phyloP scores from a whole-genome alignment of 2,797 vertebrate species.

The Botia kubotai region DNA sequence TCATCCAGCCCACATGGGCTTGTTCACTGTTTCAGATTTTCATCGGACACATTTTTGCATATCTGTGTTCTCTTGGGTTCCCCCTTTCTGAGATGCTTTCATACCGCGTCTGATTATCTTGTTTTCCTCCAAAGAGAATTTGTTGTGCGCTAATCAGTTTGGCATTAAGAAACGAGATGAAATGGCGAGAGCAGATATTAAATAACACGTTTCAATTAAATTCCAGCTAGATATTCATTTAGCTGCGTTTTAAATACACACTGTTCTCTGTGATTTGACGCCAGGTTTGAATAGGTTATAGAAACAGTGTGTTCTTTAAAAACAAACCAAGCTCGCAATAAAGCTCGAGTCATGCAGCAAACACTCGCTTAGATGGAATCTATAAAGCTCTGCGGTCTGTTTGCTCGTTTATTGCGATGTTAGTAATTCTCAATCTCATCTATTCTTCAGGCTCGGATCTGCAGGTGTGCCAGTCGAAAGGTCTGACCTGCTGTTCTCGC shows the following conservation, averaged over 20 bases:
- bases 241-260: constrained; percentile 2
- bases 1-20: background rate
- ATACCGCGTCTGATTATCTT: constrained; percentile 1
- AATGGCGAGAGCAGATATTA: constrained; percentile 22
- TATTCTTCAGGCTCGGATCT: constrained; percentile 86
- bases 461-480: constrained; percentile 93
- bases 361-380: constrained; percentile 36
- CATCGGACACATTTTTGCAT: constrained; percentile 16
- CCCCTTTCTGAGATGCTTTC: background rate
- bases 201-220: constrained; percentile 37
- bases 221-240: constrained; percentile 16
- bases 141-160: constrained; percentile 13
- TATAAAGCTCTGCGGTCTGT: constrained; percentile 34
- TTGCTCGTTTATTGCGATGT: constrained; percentile 36
- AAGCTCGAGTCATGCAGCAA: constrained; percentile 39
- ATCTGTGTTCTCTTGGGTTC: background rate
- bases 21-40: constrained; percentile 14
- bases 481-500: constrained; percentile 91
- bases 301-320: constrained; percentile 33
- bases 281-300: constrained; percentile 32
- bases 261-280: constrained; percentile 15
- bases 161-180: background rate
- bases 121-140: constrained; percentile 41
- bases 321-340: constrained; percentile 36
- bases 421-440: constrained; percentile 52